These are phyloP conservation scores for Eidolon helvum DNA, from an alignment of 2,113 vertebrate species.

Conservation along the genomic window DNA sequence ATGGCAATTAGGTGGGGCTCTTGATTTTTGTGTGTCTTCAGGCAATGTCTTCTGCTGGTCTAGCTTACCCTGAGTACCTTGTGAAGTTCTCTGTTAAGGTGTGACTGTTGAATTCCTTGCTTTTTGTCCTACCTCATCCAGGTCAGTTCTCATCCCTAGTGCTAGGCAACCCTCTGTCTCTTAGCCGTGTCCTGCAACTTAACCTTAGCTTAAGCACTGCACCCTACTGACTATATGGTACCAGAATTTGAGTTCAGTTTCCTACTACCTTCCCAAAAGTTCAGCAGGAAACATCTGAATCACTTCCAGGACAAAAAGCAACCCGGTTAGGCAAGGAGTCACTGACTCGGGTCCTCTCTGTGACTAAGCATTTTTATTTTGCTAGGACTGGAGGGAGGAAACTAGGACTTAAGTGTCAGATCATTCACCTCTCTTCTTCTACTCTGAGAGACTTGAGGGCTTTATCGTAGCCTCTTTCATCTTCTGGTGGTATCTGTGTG, in stretches of 20 bases:
- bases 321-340: neutral
- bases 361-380: neutral
- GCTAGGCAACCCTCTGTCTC: neutral
- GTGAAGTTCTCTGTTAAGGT: neutral
- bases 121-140: neutral
- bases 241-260: neutral
- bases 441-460: neutral
- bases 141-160: neutral
- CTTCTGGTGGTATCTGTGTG: neutral
- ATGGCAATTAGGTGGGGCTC: neutral
- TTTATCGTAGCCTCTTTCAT: neutral
- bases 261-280: neutral
- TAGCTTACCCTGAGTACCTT: neutral
- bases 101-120: neutral
- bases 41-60: neutral
- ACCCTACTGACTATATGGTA: accelerated
- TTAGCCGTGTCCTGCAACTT: neutral
- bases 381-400: neutral
- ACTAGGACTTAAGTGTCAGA: neutral
- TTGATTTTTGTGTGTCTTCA: neutral
- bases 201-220: neutral
- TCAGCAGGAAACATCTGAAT: neutral
- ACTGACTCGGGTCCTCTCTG: neutral
- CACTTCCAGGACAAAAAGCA: neutral
- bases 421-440: neutral